These are phyloP conservation scores for Aphelocoma californica DNA, from an alignment of 2,797 vertebrate species.

Conservation along the genomic window DNA sequence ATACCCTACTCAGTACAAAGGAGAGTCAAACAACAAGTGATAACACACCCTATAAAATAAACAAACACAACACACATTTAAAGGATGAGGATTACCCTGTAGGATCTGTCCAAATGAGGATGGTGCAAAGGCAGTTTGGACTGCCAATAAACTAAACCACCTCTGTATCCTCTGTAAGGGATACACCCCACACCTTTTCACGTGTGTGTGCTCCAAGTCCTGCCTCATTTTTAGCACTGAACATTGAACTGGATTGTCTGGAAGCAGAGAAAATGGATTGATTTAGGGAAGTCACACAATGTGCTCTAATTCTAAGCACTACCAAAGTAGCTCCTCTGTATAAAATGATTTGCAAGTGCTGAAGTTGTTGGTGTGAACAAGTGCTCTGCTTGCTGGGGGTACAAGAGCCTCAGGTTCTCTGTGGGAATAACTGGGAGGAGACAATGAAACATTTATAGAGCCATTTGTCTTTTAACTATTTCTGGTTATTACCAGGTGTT, in stretches of 20 bases:
- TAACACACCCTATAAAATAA: background rate
- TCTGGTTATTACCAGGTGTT: background rate
- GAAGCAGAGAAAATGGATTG: background rate
- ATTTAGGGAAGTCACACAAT: background rate
- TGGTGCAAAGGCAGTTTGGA: background rate
- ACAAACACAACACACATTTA: background rate
- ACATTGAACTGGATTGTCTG: background rate
- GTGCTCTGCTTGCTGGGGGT: background rate
- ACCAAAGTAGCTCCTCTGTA: background rate
- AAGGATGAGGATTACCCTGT: background rate
- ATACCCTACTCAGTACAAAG: background rate
- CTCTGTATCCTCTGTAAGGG: background rate
- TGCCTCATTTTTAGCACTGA: background rate
- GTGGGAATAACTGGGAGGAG: background rate
- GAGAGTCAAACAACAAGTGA: background rate
- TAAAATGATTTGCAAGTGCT: background rate
- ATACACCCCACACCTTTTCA: background rate
- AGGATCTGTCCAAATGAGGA: background rate
- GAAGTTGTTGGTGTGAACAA: background rate
- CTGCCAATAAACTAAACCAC: background rate
- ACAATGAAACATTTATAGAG: background rate
- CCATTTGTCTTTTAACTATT: background rate
- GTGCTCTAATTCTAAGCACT: background rate
- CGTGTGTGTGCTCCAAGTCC: background rate
- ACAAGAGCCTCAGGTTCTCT: background rate